A percentile compares a stretch with the other conserved stretches of the same genome.
phyloP scores from a whole-genome alignment of 2,888 invertebrate genomes.

The Athripsodes cinereus region DNA sequence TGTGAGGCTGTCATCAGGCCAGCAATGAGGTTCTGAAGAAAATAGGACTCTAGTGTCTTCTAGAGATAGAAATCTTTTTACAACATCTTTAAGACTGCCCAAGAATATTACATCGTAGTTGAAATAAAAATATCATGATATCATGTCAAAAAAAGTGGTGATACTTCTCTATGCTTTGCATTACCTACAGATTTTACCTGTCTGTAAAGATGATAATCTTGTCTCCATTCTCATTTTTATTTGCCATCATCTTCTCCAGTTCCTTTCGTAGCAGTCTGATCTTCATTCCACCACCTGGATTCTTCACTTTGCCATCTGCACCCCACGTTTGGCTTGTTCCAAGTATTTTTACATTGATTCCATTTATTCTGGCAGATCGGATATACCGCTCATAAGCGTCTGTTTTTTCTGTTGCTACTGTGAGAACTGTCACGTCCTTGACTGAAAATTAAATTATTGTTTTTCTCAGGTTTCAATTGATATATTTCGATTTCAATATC shows the following conservation, averaged over 20 bases:
- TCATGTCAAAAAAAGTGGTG: too few relatives aligned
- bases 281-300: slow-evolving; percentile 88
- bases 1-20: slow-evolving; percentile 82
- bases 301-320: slow-evolving; percentile 84
- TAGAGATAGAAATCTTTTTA: slow-evolving; percentile 67
- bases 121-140: too few relatives aligned
- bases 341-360: slow-evolving; percentile 63
- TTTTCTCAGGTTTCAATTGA: too few relatives aligned
- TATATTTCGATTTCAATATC: too few relatives aligned
- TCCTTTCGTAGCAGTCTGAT: slow-evolving; percentile 77
- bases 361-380: slow-evolving; percentile 68
- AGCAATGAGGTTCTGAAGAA: slow-evolving; percentile 89
- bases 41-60: slow-evolving; percentile 77
- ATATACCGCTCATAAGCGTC: slow-evolving; percentile 84
- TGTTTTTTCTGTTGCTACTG: slow-evolving; percentile 91
- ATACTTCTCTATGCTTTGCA: too few relatives aligned
- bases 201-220: slow-evolving; percentile 83
- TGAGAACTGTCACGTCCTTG: slow-evolving; percentile 67
- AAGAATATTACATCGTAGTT: slow-evolving; percentile 81
- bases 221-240: slow-evolving; percentile 56
- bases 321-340: slow-evolving; percentile 82
- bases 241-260: slow-evolving; percentile 58
- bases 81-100: slow-evolving; percentile 60
- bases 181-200: too few relatives aligned
- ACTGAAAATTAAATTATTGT: slow-evolving; percentile 18